Conservation (phyloP, 2,888 invertebrate genomes). For the Lasioglossum villosulum region DNA sequence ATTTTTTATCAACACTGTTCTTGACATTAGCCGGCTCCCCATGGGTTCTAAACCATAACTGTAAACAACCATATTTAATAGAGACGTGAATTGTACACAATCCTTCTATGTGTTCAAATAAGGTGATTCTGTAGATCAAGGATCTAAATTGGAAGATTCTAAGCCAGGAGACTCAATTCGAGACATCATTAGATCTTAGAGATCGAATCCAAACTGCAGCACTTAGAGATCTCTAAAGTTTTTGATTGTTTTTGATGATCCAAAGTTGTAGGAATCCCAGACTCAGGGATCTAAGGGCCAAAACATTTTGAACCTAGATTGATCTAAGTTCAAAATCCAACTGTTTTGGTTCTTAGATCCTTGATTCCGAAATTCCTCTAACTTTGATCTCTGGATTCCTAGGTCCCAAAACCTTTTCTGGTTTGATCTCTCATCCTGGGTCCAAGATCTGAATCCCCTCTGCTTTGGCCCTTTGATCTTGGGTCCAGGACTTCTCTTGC, state of each 20-base stretch:
- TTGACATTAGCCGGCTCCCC: slow-evolving; percentile 53
- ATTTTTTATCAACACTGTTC: slow-evolving; percentile 77
- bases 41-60: slow-evolving; percentile 74
- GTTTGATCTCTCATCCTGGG: neutral
- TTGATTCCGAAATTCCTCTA: neutral
- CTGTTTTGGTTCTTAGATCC: neutral
- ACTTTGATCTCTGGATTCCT: neutral
- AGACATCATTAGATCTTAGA: too few species aligned
- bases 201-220: neutral
- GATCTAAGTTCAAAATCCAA: neutral
- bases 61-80: slow-evolving; percentile 15
- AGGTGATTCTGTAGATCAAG: neutral
- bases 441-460: neutral
- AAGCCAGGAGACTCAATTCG: neutral
- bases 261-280: too few species aligned
- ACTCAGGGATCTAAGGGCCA: too few species aligned
- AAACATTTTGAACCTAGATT: too few species aligned
- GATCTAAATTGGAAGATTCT: neutral
- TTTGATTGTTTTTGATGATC: too few species aligned
- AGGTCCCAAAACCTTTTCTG: neutral
- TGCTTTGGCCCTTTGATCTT: neutral
- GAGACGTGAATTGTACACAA: neutral
- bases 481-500: too few species aligned
- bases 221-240: neutral
- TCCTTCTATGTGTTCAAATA: neutral